Conservation (phyloP, 2,888 invertebrate species). For the Ptychoptera albimana region DNA sequence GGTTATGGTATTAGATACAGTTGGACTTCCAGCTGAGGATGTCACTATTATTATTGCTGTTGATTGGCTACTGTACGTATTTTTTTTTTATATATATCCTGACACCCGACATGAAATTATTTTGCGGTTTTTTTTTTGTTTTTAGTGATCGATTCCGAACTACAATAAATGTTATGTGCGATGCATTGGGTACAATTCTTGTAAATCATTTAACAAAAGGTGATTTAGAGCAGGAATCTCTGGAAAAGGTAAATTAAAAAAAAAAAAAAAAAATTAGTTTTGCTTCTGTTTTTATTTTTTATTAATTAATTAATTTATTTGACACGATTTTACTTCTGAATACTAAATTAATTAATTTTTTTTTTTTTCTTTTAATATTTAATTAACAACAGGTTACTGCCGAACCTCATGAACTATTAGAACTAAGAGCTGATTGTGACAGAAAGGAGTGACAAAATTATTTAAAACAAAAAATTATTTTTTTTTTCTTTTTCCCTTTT, state of each 20-base stretch:
- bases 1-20: conserved; percentile 87
- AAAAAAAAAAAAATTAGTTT: conserved; percentile 16
- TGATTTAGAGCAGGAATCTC: conserved; percentile 37
- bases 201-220: conserved; percentile 70
- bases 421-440: conserved; percentile 34
- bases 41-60: conserved; percentile 82
- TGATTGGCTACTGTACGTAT: conserved; percentile 79
- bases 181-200: conserved; percentile 84
- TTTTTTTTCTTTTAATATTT: not conserved
- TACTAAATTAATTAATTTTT: not conserved
- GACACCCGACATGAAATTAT: too few relatives aligned
- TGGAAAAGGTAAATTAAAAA: conserved; percentile 30
- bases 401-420: conserved; percentile 50
- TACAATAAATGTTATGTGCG: conserved; percentile 89
- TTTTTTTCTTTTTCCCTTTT: too few relatives aligned
- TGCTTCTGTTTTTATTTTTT: not conserved
- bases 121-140: conserved; percentile 12
- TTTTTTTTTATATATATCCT: conserved; percentile 7
- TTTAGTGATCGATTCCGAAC: conserved; percentile 72
- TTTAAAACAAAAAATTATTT: too few relatives aligned
- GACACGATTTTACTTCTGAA: not conserved
- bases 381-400: conserved; percentile 23
- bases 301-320: not conserved
- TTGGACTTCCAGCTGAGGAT: conserved; percentile 78
- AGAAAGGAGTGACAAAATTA: conserved; percentile 20